Evolutionary conservation across 2,888 invertebrate genomes (phyloP).

Genomic region (Drepanosiphum platanoidis): DNA sequence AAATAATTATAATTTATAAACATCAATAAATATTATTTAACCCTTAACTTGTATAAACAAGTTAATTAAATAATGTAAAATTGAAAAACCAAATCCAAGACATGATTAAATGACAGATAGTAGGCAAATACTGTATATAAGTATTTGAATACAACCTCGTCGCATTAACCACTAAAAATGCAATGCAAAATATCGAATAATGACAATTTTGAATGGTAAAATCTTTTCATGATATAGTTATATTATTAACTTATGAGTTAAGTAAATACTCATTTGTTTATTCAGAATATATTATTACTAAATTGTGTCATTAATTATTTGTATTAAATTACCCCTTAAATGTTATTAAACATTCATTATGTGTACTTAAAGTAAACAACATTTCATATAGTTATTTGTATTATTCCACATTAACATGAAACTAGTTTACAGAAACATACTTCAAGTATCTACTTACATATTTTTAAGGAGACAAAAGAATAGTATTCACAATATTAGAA

Average conservation of each 20-base stretch:
- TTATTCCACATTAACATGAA: not conserved
- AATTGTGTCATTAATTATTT: no score
- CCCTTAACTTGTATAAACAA: not conserved
- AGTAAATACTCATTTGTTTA: not conserved
- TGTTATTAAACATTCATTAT: no score
- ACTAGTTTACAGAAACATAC: not conserved
- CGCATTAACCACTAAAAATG: no score
- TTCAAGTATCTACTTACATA: no score
- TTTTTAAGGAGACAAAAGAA: not conserved
- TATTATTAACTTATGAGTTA: no score
- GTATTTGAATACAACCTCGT: no score
- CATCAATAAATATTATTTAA: not conserved
- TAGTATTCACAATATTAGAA: no score
- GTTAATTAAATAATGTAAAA: not conserved
- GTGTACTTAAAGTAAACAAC: no score
- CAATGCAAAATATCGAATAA: no score
- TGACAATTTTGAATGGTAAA: no score
- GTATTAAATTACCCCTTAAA: no score
- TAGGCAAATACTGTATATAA: not conserved
- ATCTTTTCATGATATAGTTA: not conserved
- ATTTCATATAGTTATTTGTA: not conserved
- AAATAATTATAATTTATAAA: not conserved
- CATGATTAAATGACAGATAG: not conserved
- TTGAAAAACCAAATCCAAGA: not conserved
- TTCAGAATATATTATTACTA: not conserved